phyloP scores from a whole-genome alignment of 2,797 vertebrate species.

The Kryptopterus vitreolus region DNA sequence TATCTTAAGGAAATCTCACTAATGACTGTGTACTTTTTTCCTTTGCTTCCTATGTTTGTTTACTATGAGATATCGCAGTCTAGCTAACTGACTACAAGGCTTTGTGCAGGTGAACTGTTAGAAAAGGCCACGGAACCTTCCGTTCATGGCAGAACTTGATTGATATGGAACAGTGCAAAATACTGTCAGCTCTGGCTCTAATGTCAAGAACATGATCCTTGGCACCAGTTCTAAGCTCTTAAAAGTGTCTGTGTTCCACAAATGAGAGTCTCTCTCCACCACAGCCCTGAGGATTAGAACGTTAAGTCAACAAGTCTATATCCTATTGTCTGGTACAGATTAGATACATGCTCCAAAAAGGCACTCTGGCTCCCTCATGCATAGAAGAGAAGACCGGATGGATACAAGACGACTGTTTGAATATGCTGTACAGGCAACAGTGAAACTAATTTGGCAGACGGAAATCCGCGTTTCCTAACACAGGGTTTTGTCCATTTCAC shows the following conservation, averaged over 20 bases:
- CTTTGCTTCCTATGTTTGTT: background rate
- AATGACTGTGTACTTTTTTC: background rate
- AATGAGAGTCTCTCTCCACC: conserved; percentile 25
- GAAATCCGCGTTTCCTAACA: background rate
- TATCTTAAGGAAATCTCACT: background rate
- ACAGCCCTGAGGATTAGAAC: conserved; percentile 30
- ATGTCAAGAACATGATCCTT: conserved; percentile 46
- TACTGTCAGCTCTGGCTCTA: conserved; percentile 22
- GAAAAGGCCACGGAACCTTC: background rate
- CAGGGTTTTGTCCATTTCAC: background rate
- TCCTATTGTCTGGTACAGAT: conserved; percentile 28
- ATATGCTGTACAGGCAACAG: background rate
- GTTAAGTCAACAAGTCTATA: conserved; percentile 28
- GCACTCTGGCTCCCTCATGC: conserved; percentile 9
- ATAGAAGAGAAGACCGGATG: background rate
- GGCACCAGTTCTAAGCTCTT: conserved; percentile 35
- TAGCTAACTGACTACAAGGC: too few species aligned
- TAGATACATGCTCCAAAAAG: conserved; percentile 7
- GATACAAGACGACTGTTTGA: background rate
- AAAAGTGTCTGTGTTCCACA: conserved; percentile 13
- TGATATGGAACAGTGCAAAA: conserved; percentile 33
- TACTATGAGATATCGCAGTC: background rate
- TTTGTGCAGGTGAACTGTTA: background rate
- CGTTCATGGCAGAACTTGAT: conserved; percentile 9
- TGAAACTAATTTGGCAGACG: background rate